Evolutionary conservation across 2,797 vertebrate genomes (phyloP), one percentile per base, ranked within the genome.

Genomic region (Hylomyscus alleni): DNA sequence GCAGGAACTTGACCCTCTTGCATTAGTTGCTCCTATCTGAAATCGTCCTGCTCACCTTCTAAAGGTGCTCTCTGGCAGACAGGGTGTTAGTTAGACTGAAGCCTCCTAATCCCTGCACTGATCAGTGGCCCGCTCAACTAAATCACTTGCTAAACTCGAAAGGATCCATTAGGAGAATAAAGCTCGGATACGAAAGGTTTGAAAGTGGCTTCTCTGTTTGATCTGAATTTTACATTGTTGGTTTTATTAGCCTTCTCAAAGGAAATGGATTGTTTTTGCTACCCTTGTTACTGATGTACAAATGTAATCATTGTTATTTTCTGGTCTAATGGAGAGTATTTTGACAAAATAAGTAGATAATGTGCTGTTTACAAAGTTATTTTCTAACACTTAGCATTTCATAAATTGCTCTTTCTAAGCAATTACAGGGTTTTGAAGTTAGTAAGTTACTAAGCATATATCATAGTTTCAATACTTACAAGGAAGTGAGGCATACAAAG

Each of bases 1-100:
- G 31, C 19, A 15, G 15, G 47, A 58, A 62, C 75, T 87, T 86
- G 65, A 12, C 85, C 96, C 78, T 97, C 87, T 72, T 95, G 93
- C 0, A 4, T 93, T 89, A 96, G 52, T 95, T 9, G 7, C 24
- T 34, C 26, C 91, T 69, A 37, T 88, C 93, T 90, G 94, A 98
- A 97, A 97, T 97, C 95, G 97, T 94, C 3, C 40, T 97, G 93
- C 84, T 92, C 83, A 9, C 56, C 60, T 86, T 95, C 29, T 92
- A 75, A 82, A 60, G 50, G 84, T 82, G 50, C 85, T 95, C 44
- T 0, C 22, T 93, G 73, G 93, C 97, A 75, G 94, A 96, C 80
- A 94, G 77, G 47, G 73, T 4, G 65, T 98, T 93, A 84, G 65
- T 98, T 93, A 84, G 62, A 88, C 44, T 40, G 60, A 93, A 81